Evolutionary conservation across 2,888 invertebrate species (phyloP), one percentile per base, ranked within the genome.

Genomic region (Hyles lineata): DNA sequence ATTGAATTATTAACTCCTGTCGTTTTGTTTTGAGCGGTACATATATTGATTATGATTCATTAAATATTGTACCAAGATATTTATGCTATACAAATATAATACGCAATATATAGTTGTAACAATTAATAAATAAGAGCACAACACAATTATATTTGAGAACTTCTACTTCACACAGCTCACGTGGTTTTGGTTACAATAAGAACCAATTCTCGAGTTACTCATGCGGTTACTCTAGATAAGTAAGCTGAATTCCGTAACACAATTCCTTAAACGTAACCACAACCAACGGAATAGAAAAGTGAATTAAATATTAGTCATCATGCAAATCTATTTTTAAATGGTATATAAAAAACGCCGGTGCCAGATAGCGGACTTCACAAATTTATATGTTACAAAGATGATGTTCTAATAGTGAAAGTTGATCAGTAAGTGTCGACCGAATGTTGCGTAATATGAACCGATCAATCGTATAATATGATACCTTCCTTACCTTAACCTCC

Each of bases 341-440:
- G 63, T 23, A 67, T 43, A 67, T 58, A 72, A 63, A 63, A 58
- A 15, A 21, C n/a, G 25, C 35, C 35, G 23, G 19, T 58, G 23
- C 32, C 35, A 67, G 35, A 58, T 67, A 67, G 15, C 63, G 55
- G 55, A 4, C 58, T 21, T 35, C 67, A 72, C 72, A 55, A 67
- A 67, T 63, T 67, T 63, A 72, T 67, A 67, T 59, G 67, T 63
- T 61, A 70, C 52, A 73, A 74, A 55, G 70, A 73, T 76, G 74
- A 77, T 77, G 74, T 70, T 76, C 74, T 76, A 80, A 75, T 76
- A 77, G 75, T 79, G 79, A 78, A 79, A 78, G 81, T 81, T 78
- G 76, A 75, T 70, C 70, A 72, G 74, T 74, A 63, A 70, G 73
- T 76, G 73, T 72, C 70, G 70, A 70, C 55, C 70, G 73, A 76